Percentiles rank a stretch among this genome's conserved stretches.
phyloP scores from a whole-genome alignment of 2,113 vertebrate genomes.

The Mustelus asterias region DNA sequence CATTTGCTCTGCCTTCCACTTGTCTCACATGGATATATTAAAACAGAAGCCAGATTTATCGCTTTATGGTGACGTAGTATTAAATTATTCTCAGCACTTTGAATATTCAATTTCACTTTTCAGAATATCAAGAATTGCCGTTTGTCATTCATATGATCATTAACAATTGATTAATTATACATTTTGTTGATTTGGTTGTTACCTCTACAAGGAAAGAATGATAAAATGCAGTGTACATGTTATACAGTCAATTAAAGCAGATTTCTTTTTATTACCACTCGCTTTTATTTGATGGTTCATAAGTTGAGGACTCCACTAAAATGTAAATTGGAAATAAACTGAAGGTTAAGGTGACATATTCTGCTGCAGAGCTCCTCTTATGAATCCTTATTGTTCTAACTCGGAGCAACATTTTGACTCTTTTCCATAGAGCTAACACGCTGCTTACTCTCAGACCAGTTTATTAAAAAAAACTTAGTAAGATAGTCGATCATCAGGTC shows the following conservation, averaged over 20 bases:
- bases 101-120: not conserved
- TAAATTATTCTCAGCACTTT: not conserved
- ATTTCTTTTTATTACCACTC: not conserved
- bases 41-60: constrained; percentile 3
- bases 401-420: not conserved
- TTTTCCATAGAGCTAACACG: not conserved
- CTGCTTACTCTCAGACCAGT: not conserved
- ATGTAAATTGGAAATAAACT: not conserved
- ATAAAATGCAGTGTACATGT: not conserved
- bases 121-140: not conserved
- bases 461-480: not conserved
- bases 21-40: not conserved
- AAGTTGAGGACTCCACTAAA: not conserved
- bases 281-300: not conserved
- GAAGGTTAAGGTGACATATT: constrained; percentile 26
- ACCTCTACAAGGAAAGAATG: not conserved
- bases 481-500: not conserved
- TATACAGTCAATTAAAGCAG: not conserved
- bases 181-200: not conserved
- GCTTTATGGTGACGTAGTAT: not conserved
- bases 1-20: not conserved
- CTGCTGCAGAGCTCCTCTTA: not conserved
- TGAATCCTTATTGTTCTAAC: not conserved
- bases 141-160: not conserved
- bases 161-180: not conserved